phyloP scores from a whole-genome alignment of 2,797 vertebrate species.

The Peromyscus nudipes region DNA sequence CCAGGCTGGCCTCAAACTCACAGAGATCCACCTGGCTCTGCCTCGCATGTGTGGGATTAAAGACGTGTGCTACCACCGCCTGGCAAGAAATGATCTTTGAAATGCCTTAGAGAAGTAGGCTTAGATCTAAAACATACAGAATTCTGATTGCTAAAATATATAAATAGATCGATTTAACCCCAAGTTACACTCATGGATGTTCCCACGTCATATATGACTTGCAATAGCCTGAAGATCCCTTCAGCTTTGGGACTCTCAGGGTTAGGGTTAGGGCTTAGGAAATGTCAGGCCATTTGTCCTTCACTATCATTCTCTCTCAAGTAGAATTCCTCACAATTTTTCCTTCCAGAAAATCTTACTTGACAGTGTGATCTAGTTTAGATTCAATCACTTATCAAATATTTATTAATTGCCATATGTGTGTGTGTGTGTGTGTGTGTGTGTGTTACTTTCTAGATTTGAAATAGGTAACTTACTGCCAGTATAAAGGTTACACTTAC shows the following conservation, averaged over 20 bases:
- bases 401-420: background rate
- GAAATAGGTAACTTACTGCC: background rate
- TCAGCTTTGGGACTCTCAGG: background rate
- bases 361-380: background rate
- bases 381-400: background rate
- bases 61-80: too few relatives aligned
- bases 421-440: too few relatives aligned
- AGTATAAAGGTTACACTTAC: background rate
- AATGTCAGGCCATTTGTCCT: background rate
- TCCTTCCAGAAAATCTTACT: constrained; percentile 13
- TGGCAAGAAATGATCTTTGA: too few relatives aligned
- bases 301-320: background rate
- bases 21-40: too few relatives aligned
- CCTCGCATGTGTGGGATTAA: too few relatives aligned
- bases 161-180: background rate
- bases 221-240: background rate
- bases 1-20: too few relatives aligned
- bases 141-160: background rate
- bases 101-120: background rate
- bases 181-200: background rate
- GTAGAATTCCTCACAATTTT: background rate
- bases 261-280: background rate
- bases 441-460: background rate
- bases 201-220: background rate
- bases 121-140: background rate